These are phyloP conservation scores for Paraplagusia blochii DNA, from an alignment of 2,113 vertebrate species.

Conservation along the genomic window DNA sequence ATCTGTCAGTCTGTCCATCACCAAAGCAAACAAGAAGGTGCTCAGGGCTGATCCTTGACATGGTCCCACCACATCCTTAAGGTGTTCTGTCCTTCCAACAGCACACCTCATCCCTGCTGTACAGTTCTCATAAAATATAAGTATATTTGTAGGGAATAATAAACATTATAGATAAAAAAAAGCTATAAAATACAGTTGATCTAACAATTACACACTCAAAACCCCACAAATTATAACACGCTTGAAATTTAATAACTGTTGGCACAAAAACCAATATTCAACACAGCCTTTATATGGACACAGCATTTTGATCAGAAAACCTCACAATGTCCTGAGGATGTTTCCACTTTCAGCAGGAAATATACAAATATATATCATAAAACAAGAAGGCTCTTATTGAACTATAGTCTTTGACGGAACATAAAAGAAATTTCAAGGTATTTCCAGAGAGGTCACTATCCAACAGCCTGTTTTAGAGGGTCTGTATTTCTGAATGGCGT, in stretches of 20 bases:
- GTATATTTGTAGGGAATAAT: no score
- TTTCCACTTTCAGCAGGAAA: constrained; percentile 39
- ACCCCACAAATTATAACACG: constrained; percentile 10
- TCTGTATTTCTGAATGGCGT: background rate
- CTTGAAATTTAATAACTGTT: constrained; percentile 60
- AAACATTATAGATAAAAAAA: no score
- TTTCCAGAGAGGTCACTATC: constrained; percentile 10
- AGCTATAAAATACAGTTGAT: no score
- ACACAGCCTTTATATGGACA: constrained; percentile 19
- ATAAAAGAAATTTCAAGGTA: constrained; percentile 14
- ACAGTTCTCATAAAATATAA: no score
- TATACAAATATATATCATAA: constrained; percentile 46
- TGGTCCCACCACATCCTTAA: no score
- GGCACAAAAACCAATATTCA: constrained; percentile 49
- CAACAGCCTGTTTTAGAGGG: constrained; percentile 17
- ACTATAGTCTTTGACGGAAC: constrained; percentile 5
- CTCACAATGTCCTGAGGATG: constrained; percentile 9
- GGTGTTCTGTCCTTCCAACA: no score
- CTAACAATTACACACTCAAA: background rate
- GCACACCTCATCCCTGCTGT: no score
- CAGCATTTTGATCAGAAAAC: constrained; percentile 25
- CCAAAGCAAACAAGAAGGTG: no score
- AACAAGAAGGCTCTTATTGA: constrained; percentile 29
- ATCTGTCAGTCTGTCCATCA: no score
- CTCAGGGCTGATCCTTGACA: no score